Conservation (phyloP, 1,140 invertebrate genomes). For the Littorina saxatilis region DNA sequence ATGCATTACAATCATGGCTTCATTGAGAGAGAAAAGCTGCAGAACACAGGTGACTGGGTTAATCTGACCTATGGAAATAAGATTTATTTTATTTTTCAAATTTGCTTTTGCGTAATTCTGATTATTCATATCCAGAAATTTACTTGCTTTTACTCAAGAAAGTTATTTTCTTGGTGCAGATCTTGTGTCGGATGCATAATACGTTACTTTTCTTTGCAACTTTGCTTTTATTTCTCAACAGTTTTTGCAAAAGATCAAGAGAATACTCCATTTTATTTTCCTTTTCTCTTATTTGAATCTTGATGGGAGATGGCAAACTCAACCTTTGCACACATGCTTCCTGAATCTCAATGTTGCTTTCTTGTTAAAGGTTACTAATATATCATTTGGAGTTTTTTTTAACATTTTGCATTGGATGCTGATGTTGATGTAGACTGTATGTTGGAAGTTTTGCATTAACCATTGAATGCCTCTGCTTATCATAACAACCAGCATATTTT, state of each 20-base stretch:
- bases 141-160: too few relatives aligned
- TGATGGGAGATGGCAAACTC: neutral
- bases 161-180: neutral
- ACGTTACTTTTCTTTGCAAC: neutral
- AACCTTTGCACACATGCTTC: neutral
- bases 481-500: slow-evolving; percentile 23
- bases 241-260: neutral
- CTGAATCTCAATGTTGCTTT: slow-evolving; percentile 8
- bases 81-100: too few relatives aligned
- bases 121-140: too few relatives aligned
- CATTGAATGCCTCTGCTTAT: slow-evolving; percentile 24
- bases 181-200: neutral
- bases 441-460: slow-evolving; percentile 9
- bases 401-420: slow-evolving; percentile 4
- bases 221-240: neutral
- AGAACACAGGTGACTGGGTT: too few relatives aligned
- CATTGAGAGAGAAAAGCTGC: neutral
- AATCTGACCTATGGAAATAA: too few relatives aligned
- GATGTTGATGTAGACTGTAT: neutral
- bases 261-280: neutral
- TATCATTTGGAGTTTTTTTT: neutral
- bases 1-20: slow-evolving; percentile 7
- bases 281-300: neutral
- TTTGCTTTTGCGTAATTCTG: too few relatives aligned
- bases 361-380: slow-evolving; percentile 16